These are phyloP conservation scores for Lepidonotus clava DNA, from an alignment of 2,888 invertebrate species.

Conservation along the genomic window DNA sequence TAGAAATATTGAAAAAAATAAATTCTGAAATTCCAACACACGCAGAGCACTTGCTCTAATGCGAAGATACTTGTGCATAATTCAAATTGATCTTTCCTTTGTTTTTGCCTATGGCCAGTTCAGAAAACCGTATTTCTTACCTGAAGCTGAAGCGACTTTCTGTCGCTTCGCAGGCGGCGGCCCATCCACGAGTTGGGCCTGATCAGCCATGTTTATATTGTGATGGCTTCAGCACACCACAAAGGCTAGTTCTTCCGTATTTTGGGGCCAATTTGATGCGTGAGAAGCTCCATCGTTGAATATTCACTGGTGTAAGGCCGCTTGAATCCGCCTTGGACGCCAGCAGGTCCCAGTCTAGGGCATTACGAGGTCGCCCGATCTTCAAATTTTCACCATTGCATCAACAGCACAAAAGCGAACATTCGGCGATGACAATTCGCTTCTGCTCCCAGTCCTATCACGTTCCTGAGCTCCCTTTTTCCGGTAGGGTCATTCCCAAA, in stretches of 20 bases:
- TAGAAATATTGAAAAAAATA: neutral
- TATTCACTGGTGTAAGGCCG: conserved; percentile 8
- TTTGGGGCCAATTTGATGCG: conserved; percentile 22
- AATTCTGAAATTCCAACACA: neutral
- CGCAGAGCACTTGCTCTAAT: neutral
- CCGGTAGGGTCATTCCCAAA: conserved; percentile 62
- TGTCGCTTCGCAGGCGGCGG: conserved; percentile 98
- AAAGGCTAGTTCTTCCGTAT: conserved; percentile 47
- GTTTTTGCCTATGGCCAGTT: neutral
- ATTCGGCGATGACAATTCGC: conserved; percentile 64
- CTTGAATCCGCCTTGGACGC: conserved; percentile 47
- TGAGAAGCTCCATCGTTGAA: conserved; percentile 33
- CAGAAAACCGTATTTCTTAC: conserved; percentile 38
- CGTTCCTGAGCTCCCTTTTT: conserved; percentile 48
- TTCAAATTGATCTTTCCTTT: neutral
- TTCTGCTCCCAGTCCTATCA: conserved; percentile 67
- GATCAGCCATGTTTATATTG: conserved; percentile 89
- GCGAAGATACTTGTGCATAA: neutral
- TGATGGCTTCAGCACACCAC: conserved; percentile 53
- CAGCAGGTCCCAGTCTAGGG: conserved; percentile 55
- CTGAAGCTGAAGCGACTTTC: conserved; percentile 84
- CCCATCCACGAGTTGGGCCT: conserved; percentile 87
- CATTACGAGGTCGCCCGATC: conserved; percentile 57
- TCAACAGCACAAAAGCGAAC: conserved; percentile 61
- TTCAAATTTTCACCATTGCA: conserved; percentile 59